phyloP scores from a whole-genome alignment of 2,888 invertebrate species.

The Oscheius sp. region DNA sequence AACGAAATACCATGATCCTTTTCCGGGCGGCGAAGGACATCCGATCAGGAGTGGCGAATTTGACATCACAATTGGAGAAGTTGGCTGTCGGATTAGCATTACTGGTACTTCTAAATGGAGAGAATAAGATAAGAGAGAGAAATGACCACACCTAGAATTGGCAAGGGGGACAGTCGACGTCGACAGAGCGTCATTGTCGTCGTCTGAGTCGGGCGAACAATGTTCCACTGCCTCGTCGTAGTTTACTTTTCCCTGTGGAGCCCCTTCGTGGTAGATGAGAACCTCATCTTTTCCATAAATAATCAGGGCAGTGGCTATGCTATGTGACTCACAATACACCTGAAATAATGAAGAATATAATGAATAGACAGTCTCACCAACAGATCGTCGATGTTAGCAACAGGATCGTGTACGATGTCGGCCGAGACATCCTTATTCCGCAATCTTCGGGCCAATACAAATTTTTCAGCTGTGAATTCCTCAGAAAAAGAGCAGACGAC shows the following conservation, averaged over 20 bases:
- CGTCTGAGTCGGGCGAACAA: slow-evolving; percentile 8
- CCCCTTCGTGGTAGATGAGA: slow-evolving; percentile 1
- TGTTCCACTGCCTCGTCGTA: slow-evolving; percentile 5
- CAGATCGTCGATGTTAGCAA: slow-evolving; percentile 36
- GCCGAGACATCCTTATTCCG: slow-evolving; percentile 36
- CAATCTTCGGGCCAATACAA: slow-evolving; percentile 39
- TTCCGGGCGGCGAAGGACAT: slow-evolving; percentile 2
- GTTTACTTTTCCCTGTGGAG: neutral
- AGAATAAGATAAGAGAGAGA: neutral
- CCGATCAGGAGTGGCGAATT: slow-evolving; percentile 13
- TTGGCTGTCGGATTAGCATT: slow-evolving; percentile 11
- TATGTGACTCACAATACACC: slow-evolving; percentile 19
- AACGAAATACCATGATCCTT: slow-evolving; percentile 8
- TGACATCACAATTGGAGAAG: slow-evolving; percentile 30
- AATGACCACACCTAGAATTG: neutral
- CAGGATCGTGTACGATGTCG: slow-evolving; percentile 45
- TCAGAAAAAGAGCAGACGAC: slow-evolving; percentile 41
- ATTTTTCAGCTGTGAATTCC: slow-evolving; percentile 41
- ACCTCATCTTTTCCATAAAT: slow-evolving; percentile 32
- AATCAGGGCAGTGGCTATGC: slow-evolving; percentile 38
- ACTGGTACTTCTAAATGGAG: neutral
- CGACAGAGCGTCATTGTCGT: slow-evolving; percentile 4
- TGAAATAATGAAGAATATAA: neutral
- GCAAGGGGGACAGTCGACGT: neutral
- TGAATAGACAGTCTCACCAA: slow-evolving; percentile 33